Conservation (phyloP, 2,797 vertebrate species). For the Enteromius thamalakanensis region DNA sequence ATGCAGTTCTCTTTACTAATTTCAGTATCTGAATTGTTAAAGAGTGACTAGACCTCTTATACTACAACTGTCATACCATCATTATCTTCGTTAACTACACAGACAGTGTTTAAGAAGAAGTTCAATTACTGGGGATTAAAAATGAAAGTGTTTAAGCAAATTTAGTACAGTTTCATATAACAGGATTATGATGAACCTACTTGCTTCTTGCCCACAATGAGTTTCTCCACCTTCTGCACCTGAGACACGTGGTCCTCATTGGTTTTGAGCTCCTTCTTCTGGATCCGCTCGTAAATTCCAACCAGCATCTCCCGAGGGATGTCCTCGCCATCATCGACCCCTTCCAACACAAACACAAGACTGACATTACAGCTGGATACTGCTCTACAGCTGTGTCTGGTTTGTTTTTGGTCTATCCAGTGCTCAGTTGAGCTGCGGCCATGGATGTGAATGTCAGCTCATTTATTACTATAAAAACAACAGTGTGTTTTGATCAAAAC, state of each 20-base stretch:
- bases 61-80: not conserved
- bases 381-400: not conserved
- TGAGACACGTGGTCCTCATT: constrained; percentile 98
- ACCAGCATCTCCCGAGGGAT: constrained; percentile 94
- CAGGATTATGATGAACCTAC: constrained; percentile 73
- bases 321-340: constrained; percentile 96
- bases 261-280: constrained; percentile 94
- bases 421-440: not conserved
- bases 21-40: not conserved
- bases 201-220: constrained; percentile 98
- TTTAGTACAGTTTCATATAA: not conserved
- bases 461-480: not conserved
- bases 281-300: constrained; percentile 96
- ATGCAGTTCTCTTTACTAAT: not conserved
- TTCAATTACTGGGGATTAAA: not conserved
- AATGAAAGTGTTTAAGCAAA: not conserved
- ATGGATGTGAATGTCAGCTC: not conserved
- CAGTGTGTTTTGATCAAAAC: constrained; percentile 67
- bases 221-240: constrained; percentile 98
- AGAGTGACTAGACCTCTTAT: not conserved
- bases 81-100: not conserved
- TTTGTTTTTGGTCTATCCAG: not conserved
- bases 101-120: not conserved
- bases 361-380: not conserved
- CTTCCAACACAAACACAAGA: constrained; percentile 66